Evolutionary conservation across 64 coral and sea anemone genomes (phyloP), one percentile per base, ranked within the genome.

Genomic region (Montipora foliosa): DNA sequence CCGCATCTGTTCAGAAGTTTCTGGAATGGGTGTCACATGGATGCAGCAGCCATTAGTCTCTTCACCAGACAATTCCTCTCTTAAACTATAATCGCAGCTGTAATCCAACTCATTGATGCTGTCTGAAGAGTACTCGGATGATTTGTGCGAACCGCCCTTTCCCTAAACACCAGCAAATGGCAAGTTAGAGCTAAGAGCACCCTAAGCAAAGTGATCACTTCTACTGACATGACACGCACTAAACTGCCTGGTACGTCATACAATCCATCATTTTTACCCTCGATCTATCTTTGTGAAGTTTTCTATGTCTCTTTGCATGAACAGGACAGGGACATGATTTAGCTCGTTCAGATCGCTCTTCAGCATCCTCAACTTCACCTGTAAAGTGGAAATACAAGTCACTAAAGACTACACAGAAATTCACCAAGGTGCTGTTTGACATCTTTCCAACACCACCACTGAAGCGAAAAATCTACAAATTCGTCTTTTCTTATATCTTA

Each of bases 361-460:
- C 93, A 47, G 89, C 93, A 79, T 77, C 90, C 70, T 95, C 93
- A 59, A 95, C 93, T 79, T 95, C 93, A 78, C 93, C 93, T 95
- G 47, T 76, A 37, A 51, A 24, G 37, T 37, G 37, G 37, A 37
- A 37, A 37, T 37, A 37, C 37, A 37, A 37, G 37, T 37, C 37
- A 37, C 37, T 37, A 2, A 37, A 37, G 37, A 37, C 37, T 37
- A 37, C 37, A 37, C 37, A 37, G 37, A 37, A 37, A 12, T 47
- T 71, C 1, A 78, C 2, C 2, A 57, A 57, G 11, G 6, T 8
- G 53, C 37, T 37, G 37, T 37, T 37, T 37, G 37, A 37, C 37
- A 37, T 37, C 37, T 37, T 37, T 37, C 37, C 37, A 37, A 37
- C 37, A 37, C 37, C 37, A 37, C 37, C 37, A 37, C 1, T 37